Percentiles rank a stretch among this genome's conserved stretches.
These are phyloP conservation scores for Trypoxylus dichotomus DNA, from an alignment of 1,140 invertebrate genomes.

Conservation along the genomic window DNA sequence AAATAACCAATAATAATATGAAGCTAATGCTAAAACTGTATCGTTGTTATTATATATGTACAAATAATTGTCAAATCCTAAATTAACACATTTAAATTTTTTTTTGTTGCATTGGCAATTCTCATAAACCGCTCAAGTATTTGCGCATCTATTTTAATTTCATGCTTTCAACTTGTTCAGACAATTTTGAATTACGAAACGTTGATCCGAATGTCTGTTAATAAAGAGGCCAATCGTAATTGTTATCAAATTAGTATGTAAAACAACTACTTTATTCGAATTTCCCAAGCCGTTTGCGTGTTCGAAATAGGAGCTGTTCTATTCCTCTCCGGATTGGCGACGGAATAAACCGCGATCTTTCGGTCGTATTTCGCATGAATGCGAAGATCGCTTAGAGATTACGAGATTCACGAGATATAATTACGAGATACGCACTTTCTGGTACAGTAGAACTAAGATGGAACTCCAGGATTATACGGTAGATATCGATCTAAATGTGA, in stretches of 20 bases:
- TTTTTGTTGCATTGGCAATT: too few species aligned
- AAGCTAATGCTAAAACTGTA: too few species aligned
- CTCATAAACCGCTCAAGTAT: too few species aligned
- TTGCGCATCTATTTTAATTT: too few species aligned
- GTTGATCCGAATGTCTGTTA: background rate
- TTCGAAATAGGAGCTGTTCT: background rate
- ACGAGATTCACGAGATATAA: conserved; percentile 25
- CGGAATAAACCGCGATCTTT: conserved; percentile 11
- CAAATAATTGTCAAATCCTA: too few species aligned
- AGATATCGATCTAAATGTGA: conserved; percentile 21
- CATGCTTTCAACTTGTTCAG: too few species aligned
- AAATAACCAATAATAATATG: too few species aligned
- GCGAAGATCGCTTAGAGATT: conserved; percentile 12
- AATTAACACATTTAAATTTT: too few species aligned
- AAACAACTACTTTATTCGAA: background rate
- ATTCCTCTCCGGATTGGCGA: background rate
- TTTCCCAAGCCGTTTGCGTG: background rate
- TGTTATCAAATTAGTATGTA: conserved; percentile 19
- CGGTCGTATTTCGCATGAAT: conserved; percentile 20
- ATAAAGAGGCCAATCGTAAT: background rate
- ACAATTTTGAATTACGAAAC: background rate
- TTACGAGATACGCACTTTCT: conserved; percentile 23
- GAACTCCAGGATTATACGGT: conserved; percentile 4
- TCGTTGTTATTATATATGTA: too few species aligned
- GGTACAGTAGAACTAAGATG: conserved; percentile 12